Percentiles rank a stretch among this genome's conserved stretches.
Conservation (phyloP, 2,888 invertebrate genomes). For the Odontocolon sp. region DNA sequence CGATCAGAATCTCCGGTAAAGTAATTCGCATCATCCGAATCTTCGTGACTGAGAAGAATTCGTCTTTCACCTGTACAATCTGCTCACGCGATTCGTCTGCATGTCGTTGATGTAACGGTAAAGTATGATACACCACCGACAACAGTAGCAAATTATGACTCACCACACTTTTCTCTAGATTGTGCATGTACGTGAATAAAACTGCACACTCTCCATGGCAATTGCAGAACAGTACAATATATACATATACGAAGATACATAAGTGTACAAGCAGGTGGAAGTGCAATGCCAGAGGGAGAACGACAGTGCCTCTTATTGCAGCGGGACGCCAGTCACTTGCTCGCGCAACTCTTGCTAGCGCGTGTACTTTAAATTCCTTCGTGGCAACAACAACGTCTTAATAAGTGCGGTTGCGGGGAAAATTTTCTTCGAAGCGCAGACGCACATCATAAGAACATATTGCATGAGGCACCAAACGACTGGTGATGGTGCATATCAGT, state of each 20-base stretch:
- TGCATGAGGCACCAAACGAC: conserved; percentile 39
- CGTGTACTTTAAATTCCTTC: conserved; percentile 74
- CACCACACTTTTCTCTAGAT: neutral
- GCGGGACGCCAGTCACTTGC: conserved; percentile 14
- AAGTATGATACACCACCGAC: neutral
- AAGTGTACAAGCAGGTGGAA: conserved; percentile 25
- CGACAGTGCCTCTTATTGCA: conserved; percentile 23
- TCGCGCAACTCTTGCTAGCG: conserved; percentile 4
- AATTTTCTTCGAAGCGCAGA: conserved; percentile 66
- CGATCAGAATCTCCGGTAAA: too few species aligned
- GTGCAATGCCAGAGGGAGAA: conserved; percentile 9
- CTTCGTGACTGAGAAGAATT: conserved; percentile 18
- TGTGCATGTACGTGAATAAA: neutral
- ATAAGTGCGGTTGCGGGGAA: conserved; percentile 77
- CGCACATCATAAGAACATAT: conserved; percentile 34
- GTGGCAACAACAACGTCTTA: conserved; percentile 75
- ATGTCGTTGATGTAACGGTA: conserved; percentile 6
- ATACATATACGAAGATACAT: neutral
- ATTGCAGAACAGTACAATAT: neutral
- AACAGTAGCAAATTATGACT: neutral
- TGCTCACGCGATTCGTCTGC: too few species aligned
- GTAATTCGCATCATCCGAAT: neutral
- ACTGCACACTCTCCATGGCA: neutral
- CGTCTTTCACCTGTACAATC: conserved; percentile 22
- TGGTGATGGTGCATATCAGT: conserved; percentile 12